Evolutionary conservation across 2,888 invertebrate species (phyloP).

Genomic region (Callosobruchus maculatus): DNA sequence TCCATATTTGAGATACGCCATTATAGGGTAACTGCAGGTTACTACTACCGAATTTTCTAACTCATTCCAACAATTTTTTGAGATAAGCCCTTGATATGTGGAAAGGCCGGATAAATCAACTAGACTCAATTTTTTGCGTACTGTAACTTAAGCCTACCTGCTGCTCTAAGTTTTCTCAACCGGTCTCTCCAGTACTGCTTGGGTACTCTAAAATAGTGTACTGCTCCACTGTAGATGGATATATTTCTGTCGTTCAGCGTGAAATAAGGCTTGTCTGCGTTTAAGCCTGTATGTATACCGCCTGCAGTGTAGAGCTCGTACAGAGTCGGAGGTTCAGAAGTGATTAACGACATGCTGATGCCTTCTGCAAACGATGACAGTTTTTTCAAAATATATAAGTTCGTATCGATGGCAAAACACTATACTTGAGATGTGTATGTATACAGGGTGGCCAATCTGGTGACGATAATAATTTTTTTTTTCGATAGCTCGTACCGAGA

Average conservation of each 20-base stretch:
- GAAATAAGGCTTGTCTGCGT: conserved; percentile 40
- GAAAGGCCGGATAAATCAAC: no score
- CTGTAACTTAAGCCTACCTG: conserved; percentile 34
- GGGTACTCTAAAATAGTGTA: conserved; percentile 85
- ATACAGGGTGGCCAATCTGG: no score
- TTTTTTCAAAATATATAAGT: neutral
- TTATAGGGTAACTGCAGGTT: no score
- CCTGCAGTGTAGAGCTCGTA: conserved; percentile 49
- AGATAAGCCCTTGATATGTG: no score
- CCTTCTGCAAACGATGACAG: conserved; percentile 1
- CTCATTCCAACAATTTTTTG: no score
- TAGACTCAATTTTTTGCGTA: no score
- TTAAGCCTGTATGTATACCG: conserved; percentile 38
- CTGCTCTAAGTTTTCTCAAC: conserved; percentile 70
- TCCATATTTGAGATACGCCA: no score
- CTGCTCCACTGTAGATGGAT: conserved; percentile 54
- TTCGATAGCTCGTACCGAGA: no score
- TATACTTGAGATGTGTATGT: no score
- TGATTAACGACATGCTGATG: conserved; percentile 1
- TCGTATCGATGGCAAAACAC: no score
- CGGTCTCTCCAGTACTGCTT: conserved; percentile 79
- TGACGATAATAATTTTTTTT: no score
- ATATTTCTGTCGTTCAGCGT: conserved; percentile 48
- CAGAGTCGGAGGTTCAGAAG: conserved; percentile 38
- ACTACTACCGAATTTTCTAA: no score